These are phyloP conservation scores for Drosophila oshimai DNA, from an alignment of 1,140 invertebrate genomes.

Conservation along the genomic window DNA sequence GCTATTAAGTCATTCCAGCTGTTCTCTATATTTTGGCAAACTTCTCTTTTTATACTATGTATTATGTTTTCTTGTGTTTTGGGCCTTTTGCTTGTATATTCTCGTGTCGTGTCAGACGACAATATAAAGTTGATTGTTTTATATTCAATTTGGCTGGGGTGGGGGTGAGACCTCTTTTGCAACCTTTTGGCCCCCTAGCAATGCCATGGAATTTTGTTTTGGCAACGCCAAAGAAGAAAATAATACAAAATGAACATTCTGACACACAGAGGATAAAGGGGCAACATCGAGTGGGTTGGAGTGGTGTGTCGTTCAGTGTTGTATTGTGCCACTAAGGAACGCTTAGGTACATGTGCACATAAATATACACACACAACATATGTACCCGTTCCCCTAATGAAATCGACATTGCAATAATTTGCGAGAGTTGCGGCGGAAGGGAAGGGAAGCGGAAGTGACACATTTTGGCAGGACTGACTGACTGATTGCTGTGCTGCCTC, in stretches of 20 bases:
- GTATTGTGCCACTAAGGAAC: conserved; percentile 17
- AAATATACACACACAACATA: neutral
- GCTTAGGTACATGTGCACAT: neutral
- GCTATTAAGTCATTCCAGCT: conserved; percentile 23
- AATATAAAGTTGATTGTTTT: conserved; percentile 74
- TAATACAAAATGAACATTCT: conserved; percentile 52
- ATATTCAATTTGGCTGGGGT: conserved; percentile 61
- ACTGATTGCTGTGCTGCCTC: conserved; percentile 5
- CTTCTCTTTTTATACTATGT: neutral
- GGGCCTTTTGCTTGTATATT: conserved; percentile 6
- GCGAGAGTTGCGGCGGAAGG: neutral
- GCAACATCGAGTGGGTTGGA: neutral
- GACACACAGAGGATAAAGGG: conserved; percentile 12
- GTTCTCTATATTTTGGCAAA: conserved; percentile 4
- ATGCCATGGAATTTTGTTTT: conserved; percentile 67
- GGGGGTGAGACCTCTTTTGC: conserved; percentile 5
- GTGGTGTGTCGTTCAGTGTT: conserved; percentile 3
- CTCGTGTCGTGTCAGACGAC: conserved; percentile 71
- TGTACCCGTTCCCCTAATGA: conserved; percentile 33
- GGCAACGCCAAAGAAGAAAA: conserved; percentile 56
- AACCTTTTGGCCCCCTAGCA: conserved; percentile 25
- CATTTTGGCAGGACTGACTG: conserved; percentile 17
- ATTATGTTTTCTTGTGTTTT: neutral
- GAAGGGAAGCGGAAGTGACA: conserved; percentile 12
- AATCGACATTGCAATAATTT: conserved; percentile 37